Conservation (phyloP, 1,140 invertebrate genomes). For the Drosophila subpulchrella region DNA sequence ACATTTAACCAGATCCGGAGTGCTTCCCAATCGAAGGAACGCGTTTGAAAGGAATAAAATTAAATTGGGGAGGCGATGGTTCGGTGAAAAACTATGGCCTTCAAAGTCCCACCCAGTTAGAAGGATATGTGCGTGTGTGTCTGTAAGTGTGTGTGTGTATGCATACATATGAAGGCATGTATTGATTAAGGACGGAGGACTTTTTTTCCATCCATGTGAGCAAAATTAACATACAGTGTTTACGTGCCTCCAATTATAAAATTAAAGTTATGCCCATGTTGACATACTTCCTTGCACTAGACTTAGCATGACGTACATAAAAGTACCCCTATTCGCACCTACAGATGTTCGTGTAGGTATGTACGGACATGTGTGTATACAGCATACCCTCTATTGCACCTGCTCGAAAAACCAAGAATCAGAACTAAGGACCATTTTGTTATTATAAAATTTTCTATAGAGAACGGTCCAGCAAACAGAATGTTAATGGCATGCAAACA, state of each 20-base stretch:
- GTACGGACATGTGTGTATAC: constrained; percentile 27
- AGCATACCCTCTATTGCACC: constrained; percentile 39
- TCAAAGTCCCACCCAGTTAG: constrained; percentile 59
- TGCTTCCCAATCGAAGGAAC: constrained; percentile 12
- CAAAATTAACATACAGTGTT: constrained; percentile 40
- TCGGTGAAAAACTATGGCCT: constrained; percentile 54
- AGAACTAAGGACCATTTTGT: neutral
- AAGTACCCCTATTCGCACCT: constrained; percentile 14
- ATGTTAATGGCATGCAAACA: neutral
- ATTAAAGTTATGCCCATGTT: constrained; percentile 29
- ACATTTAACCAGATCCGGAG: constrained; percentile 9
- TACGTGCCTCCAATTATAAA: constrained; percentile 40
- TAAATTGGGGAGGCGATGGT: constrained; percentile 31
- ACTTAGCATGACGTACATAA: constrained; percentile 6
- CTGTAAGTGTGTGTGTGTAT: constrained; percentile 40
- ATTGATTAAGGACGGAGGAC: constrained; percentile 37
- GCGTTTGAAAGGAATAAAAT: constrained; percentile 16
- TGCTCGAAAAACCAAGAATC: constrained; percentile 11
- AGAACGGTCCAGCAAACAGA: neutral
- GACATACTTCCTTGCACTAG: constrained; percentile 17
- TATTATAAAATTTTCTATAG: neutral
- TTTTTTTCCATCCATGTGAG: constrained; percentile 25
- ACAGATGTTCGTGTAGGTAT: constrained; percentile 37
- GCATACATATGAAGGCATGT: constrained; percentile 39
- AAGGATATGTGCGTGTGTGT: constrained; percentile 30